These are phyloP conservation scores for Megalonaias nervosa DNA, from an alignment of 1,140 invertebrate species.

Conservation along the genomic window DNA sequence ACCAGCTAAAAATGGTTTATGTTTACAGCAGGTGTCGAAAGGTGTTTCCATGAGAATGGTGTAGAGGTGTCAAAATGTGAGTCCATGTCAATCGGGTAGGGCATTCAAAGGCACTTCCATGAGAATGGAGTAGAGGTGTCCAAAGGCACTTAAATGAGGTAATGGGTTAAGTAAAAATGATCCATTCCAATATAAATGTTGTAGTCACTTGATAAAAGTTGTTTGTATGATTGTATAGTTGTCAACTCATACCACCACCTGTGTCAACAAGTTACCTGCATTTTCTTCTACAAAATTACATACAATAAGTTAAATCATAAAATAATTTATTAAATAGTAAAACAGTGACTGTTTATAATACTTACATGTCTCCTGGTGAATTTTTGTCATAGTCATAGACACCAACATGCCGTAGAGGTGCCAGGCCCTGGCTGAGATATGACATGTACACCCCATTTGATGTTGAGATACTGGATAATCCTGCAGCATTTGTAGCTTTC, in stretches of 20 bases:
- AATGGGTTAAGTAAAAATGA: background rate
- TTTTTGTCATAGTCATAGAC: constrained; percentile 33
- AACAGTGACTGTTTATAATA: constrained; percentile 1
- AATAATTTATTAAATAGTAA: background rate
- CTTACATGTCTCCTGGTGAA: constrained; percentile 48
- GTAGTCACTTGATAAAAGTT: background rate
- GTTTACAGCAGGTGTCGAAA: no score
- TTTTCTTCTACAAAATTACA: background rate
- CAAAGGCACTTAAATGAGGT: no score
- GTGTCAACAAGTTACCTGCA: background rate
- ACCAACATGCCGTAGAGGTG: constrained; percentile 37
- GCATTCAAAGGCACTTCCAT: no score
- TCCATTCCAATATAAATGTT: background rate
- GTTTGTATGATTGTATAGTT: background rate
- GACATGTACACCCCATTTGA: constrained; percentile 53
- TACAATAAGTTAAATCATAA: background rate
- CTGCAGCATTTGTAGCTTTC: constrained; percentile 50
- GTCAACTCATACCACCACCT: background rate
- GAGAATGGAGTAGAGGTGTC: no score
- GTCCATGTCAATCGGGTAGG: no score
- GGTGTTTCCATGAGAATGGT: no score
- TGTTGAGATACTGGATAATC: constrained; percentile 38
- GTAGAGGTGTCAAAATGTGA: no score
- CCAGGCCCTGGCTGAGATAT: constrained; percentile 46
- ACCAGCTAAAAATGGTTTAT: no score